These are phyloP conservation scores for Nyctalus aviator DNA, from an alignment of 2,797 vertebrate species.

Conservation along the genomic window DNA sequence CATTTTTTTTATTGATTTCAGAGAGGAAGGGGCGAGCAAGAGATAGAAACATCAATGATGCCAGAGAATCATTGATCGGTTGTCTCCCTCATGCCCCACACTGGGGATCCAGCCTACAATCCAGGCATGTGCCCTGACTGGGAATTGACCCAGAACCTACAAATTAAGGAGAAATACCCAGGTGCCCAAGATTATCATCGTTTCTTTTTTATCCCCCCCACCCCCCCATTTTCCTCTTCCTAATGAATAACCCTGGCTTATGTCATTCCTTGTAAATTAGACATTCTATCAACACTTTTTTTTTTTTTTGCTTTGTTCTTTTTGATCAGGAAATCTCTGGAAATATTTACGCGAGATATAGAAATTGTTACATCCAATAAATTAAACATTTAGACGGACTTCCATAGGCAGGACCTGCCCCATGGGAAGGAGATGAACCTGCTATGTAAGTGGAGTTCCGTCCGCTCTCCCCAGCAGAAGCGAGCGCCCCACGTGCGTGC, in stretches of 20 bases:
- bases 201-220: no score
- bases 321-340: slow-evolving; percentile 31
- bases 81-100: no score
- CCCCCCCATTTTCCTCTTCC: not conserved
- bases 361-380: not conserved
- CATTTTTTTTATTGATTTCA: no score
- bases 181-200: not conserved
- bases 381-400: slow-evolving; percentile 51
- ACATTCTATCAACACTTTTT: not conserved
- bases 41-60: no score
- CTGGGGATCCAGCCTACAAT: no score
- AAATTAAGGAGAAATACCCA: not conserved
- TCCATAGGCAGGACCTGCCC: slow-evolving; percentile 50
- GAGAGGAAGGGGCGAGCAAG: no score
- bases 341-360: not conserved
- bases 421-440: slow-evolving; percentile 61
- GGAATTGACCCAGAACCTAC: not conserved
- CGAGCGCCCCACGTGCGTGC: not conserved
- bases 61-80: no score
- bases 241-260: not conserved
- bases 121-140: no score
- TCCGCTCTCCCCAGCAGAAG: not conserved
- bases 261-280: not conserved
- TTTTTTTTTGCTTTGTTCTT: slow-evolving; percentile 45
- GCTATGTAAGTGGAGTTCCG: slow-evolving; percentile 21